Evolutionary conservation across 2,888 invertebrate species (phyloP).

Genomic region (Sepiola atlantica): DNA sequence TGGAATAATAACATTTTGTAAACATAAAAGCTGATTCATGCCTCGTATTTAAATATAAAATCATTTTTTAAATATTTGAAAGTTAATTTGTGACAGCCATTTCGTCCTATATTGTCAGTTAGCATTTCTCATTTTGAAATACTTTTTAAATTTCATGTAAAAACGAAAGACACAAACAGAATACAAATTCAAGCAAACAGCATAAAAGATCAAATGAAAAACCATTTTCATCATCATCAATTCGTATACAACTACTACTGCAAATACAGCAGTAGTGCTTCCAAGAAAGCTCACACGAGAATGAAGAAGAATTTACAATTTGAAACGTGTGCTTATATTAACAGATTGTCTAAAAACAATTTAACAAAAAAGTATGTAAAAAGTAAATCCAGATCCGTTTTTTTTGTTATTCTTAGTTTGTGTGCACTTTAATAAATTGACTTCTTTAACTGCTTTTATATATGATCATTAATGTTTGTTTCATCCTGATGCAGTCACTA

Average conservation of each 20-base stretch:
- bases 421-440: neutral
- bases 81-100: neutral
- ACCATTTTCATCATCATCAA: neutral
- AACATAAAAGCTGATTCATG: neutral
- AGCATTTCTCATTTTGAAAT: neutral
- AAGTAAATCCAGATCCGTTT: neutral
- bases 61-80: neutral
- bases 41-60: neutral
- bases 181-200: neutral
- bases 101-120: neutral
- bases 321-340: neutral
- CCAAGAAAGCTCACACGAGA: too few relatives aligned
- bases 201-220: neutral
- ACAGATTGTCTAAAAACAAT: neutral
- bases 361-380: neutral
- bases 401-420: neutral
- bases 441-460: neutral
- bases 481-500: neutral
- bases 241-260: too few relatives aligned
- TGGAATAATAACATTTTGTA: neutral
- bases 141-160: neutral
- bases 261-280: too few relatives aligned
- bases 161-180: neutral
- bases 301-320: neutral
- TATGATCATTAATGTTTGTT: neutral